phyloP scores from a whole-genome alignment of 1,140 invertebrate genomes.

The Cecropterus lyciades region DNA sequence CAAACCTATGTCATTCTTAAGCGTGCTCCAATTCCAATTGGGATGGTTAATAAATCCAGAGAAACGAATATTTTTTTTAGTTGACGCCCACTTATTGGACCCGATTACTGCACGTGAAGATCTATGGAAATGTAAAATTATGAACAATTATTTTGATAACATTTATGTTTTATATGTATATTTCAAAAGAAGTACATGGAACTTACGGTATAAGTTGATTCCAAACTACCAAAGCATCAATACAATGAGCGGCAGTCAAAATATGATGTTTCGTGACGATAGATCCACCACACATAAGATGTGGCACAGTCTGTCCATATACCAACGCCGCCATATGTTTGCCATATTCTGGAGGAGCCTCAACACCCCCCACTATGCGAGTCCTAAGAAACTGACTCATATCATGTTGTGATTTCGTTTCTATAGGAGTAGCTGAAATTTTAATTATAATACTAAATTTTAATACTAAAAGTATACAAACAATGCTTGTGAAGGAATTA shows the following conservation, averaged over 20 bases:
- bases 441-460: not conserved
- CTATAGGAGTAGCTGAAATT: slow-evolving; percentile 27
- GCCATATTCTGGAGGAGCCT: slow-evolving; percentile 47
- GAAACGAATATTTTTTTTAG: slow-evolving; percentile 33
- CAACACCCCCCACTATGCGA: slow-evolving; percentile 57
- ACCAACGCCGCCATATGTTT: slow-evolving; percentile 56
- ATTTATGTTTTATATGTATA: no score
- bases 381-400: slow-evolving; percentile 12
- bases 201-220: slow-evolving; percentile 49
- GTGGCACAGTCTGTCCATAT: slow-evolving; percentile 31
- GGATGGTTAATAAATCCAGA: slow-evolving; percentile 43
- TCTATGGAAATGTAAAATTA: no score
- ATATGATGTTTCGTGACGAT: slow-evolving; percentile 43
- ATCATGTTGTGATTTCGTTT: slow-evolving; percentile 3
- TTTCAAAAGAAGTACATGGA: not conserved
- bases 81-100: slow-evolving; percentile 45
- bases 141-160: no score
- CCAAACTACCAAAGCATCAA: slow-evolving; percentile 43
- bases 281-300: slow-evolving; percentile 55
- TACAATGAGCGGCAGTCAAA: slow-evolving; percentile 61
- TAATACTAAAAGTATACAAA: no score
- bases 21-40: slow-evolving; percentile 25
- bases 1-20: slow-evolving; percentile 52
- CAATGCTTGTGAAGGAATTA: no score
- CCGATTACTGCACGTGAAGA: slow-evolving; percentile 47